Percentiles rank a stretch among this genome's conserved stretches.
Evolutionary conservation across 2,113 vertebrate genomes (phyloP).

Genomic region (Salvelinus fontinalis): DNA sequence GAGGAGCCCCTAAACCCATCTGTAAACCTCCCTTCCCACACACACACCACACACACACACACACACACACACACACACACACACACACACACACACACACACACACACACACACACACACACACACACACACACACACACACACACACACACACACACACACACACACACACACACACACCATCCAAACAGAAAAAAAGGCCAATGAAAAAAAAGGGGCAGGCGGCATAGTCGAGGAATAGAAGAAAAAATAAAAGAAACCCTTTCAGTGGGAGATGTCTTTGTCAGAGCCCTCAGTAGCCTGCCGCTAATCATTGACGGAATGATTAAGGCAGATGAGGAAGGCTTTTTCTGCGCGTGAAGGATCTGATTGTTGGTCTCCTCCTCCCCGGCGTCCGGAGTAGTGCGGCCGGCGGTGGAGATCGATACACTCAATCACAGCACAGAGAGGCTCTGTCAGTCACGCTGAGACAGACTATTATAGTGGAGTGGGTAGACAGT

Average conservation of each 20-base stretch:
- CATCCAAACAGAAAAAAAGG: background rate
- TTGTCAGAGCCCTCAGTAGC: slow-evolving; percentile 81
- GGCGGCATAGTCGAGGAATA: slow-evolving; percentile 43
- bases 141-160: background rate
- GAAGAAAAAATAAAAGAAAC: slow-evolving; percentile 10
- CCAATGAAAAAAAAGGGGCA: slow-evolving; percentile 12
- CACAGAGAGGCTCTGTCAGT: slow-evolving; percentile 85
- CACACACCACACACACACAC: background rate
- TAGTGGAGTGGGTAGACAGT: slow-evolving; percentile 88
- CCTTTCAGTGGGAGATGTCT: slow-evolving; percentile 70
- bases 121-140: background rate
- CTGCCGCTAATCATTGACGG: slow-evolving; percentile 90
- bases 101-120: background rate
- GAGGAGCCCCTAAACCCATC: slow-evolving; percentile 50
- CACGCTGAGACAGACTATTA: slow-evolving; percentile 89
- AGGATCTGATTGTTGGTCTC: slow-evolving; percentile 92
- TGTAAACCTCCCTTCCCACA: slow-evolving; percentile 47
- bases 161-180: background rate
- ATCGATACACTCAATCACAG: slow-evolving; percentile 95
- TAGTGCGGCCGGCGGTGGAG: slow-evolving; percentile 63
- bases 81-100: background rate
- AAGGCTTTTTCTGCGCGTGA: slow-evolving; percentile 87
- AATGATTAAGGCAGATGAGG: slow-evolving; percentile 97
- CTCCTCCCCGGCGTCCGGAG: slow-evolving; percentile 75
- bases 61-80: background rate